phyloP scores from a whole-genome alignment of 1,140 invertebrate genomes.

The Rhopalosiphum padi region DNA sequence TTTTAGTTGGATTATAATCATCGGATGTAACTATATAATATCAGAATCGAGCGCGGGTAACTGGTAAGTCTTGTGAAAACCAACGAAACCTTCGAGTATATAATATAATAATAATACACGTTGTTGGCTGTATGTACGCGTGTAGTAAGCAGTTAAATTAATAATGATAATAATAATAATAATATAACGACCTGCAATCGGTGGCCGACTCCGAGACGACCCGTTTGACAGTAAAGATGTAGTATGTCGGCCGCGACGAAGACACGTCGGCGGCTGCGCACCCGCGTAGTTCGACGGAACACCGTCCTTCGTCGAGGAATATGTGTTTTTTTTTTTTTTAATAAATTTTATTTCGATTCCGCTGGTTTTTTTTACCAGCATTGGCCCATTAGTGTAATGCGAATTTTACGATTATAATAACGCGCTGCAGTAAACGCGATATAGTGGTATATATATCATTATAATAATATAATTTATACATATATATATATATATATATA shows the following conservation, averaged over 20 bases:
- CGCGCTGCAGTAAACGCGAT: not conserved
- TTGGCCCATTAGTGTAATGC: not conserved
- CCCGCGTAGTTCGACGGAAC: not conserved
- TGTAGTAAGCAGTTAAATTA: not conserved
- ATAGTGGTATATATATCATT: not conserved
- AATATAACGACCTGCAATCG: not conserved
- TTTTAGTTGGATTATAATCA: too few relatives aligned
- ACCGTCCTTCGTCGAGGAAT: not conserved
- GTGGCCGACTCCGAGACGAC: not conserved
- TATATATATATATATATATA: not conserved
- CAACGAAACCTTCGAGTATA: not conserved
- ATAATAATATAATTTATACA: not conserved
- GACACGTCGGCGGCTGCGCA: not conserved
- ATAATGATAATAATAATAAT: not conserved
- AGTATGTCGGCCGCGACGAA: not conserved
- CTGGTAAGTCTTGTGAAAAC: not conserved
- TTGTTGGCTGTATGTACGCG: not conserved
- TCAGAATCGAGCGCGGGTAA: not conserved
- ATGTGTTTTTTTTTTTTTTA: not conserved
- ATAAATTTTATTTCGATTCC: not conserved
- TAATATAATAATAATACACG: not conserved
- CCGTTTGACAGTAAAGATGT: not conserved
- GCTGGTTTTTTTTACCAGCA: not conserved
- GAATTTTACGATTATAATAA: not conserved
- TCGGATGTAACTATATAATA: not conserved